Evolutionary conservation across 2,113 vertebrate genomes (phyloP), one percentile per base, ranked within the genome.

Genomic region (Sapayoa aenigma): DNA sequence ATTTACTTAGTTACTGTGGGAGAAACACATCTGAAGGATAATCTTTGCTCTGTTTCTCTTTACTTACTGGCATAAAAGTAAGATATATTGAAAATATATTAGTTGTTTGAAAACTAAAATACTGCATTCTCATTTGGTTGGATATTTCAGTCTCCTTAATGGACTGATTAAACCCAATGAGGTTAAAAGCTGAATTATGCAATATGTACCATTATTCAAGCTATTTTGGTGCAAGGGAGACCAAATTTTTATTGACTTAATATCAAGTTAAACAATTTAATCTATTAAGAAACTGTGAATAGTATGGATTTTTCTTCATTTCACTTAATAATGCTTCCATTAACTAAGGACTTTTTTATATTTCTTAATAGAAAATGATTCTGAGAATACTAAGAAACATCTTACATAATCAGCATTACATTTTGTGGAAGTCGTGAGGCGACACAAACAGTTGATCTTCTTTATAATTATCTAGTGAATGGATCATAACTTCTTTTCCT

Each of bases 161-260:
- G 41, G 17, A 62, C 50, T 84, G 55, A 85, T 89, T 93, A 90
- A 94, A 53, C 7, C 21, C 22, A 80, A 11, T 68, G 59, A 65
- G 86, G 16, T 30, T 93, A 50, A 75, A 92, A 91, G 76, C 44
- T 35, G 53, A 92, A 69, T 24, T 59, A 47, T 47, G 19, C 46
- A 47, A 47, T 47, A 47, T 47, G 9, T 33, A 35, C 21, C 41
- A 68, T 93, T 75, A 89, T 27, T 37, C 62, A 87, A 90, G n/a
- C n/a, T 89, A 6, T 75, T 95, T 77, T 47, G 59, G 23, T 71
- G 41, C 59, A 79, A 80, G 14, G 23, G 41, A 79, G 44, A 68
- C 24, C 7, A 76, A 63, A 74, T 60, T 95, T 87, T 78, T 87
- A 95, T 89, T 82, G 74, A 95, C 41, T 89, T 95, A 15, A 23